Conservation (phyloP, 2,113 vertebrate species). For the Ancistrus triradiatus region DNA sequence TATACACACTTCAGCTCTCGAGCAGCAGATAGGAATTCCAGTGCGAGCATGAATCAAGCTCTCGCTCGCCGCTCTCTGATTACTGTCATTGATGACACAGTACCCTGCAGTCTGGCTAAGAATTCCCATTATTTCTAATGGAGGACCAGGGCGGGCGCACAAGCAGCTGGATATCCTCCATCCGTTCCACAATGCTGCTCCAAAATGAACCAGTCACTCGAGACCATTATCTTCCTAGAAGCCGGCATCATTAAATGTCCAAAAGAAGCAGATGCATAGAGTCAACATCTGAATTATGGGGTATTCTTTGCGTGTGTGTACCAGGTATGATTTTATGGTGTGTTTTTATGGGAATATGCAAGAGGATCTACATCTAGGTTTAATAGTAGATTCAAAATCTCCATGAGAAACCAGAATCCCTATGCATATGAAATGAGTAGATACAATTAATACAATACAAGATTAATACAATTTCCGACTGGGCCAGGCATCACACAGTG, state of each 20-base stretch:
- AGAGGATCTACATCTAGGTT: slow-evolving; percentile 26
- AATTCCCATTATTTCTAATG: slow-evolving; percentile 31
- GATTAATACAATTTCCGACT: too few species aligned
- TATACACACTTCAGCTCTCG: slow-evolving; percentile 29
- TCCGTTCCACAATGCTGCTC: slow-evolving; percentile 59
- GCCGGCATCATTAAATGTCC: slow-evolving; percentile 8
- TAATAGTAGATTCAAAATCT: slow-evolving; percentile 14
- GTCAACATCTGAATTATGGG: neutral
- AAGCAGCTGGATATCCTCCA: slow-evolving; percentile 58
- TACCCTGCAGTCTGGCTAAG: slow-evolving; percentile 39
- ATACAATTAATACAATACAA: too few species aligned
- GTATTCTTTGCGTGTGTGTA: slow-evolving; percentile 1
- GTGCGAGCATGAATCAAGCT: slow-evolving; percentile 17
- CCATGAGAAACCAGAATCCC: too few species aligned
- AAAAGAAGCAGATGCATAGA: slow-evolving; percentile 5
- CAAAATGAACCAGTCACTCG: slow-evolving; percentile 38
- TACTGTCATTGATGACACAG: slow-evolving; percentile 55
- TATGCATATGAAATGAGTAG: too few species aligned
- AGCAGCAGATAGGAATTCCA: slow-evolving; percentile 20
- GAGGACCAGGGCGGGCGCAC: slow-evolving; percentile 43
- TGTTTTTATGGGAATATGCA: neutral
- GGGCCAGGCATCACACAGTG: too few species aligned
- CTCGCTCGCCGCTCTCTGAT: slow-evolving; percentile 22
- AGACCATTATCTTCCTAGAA: slow-evolving; percentile 18
- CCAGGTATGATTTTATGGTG: neutral